These are phyloP conservation scores for Leptinotarsa lineolata DNA, from an alignment of 1,140 invertebrate species.

Conservation along the genomic window DNA sequence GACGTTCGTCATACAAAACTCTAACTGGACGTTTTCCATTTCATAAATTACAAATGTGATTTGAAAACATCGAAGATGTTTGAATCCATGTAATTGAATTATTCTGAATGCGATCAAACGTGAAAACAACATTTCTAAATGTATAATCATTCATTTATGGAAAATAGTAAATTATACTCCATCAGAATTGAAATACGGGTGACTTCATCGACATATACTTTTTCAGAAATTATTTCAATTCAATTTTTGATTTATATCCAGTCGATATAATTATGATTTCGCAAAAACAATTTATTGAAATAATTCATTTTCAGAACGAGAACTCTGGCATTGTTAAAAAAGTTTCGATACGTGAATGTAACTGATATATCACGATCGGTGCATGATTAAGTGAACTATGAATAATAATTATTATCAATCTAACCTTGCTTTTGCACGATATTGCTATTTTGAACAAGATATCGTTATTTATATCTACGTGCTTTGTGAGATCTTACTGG, in stretches of 20 bases:
- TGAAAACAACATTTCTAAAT: accelerated
- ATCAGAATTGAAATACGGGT: too few relatives aligned
- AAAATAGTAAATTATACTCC: too few relatives aligned
- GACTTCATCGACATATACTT: too few relatives aligned
- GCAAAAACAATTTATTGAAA: background rate
- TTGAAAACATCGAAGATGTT: too few relatives aligned
- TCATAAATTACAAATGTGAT: too few relatives aligned
- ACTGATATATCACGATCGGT: constrained; percentile 1
- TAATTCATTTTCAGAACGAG: constrained; percentile 8
- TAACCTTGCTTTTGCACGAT: constrained; percentile 3
- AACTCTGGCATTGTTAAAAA: background rate
- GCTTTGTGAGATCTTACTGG: background rate
- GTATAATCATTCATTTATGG: too few relatives aligned
- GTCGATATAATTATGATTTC: constrained; percentile 2
- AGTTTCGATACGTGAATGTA: background rate
- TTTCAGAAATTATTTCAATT: background rate
- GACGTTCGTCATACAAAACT: too few relatives aligned
- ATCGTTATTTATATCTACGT: background rate
- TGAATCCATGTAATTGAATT: too few relatives aligned
- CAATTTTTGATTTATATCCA: background rate
- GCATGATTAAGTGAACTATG: background rate
- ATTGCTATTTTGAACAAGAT: constrained; percentile 1
- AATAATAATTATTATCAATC: constrained; percentile 9
- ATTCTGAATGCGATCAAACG: too few relatives aligned
- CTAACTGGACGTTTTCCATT: too few relatives aligned